A percentile compares a stretch with the other conserved stretches of the same genome.
Conservation (phyloP, 30 jellyfish, hydroid and myxozoan species). For the Aurelia coerulea region DNA sequence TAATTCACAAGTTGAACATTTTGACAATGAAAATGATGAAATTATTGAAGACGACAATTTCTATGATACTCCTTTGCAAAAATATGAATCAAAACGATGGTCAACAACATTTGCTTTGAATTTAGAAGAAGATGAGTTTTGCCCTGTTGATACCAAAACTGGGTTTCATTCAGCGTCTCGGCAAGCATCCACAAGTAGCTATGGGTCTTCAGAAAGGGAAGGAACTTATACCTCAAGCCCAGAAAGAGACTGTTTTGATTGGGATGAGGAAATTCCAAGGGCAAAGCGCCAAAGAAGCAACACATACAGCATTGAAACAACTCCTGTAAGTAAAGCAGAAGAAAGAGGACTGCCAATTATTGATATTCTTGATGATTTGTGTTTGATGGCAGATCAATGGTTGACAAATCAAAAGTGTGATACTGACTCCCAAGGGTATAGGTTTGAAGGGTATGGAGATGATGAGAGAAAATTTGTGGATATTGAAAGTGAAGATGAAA, state of each 20-base stretch:
- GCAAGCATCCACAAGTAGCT: conserved; percentile 15
- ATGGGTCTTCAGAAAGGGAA: conserved; percentile 3
- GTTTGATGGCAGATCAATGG: conserved; percentile 88
- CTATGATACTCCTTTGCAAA: conserved; percentile 39
- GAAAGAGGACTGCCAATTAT: conserved; percentile 90
- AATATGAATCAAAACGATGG: conserved; percentile 54
- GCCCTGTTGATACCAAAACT: conserved; percentile 17
- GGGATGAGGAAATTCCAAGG: conserved; percentile 7
- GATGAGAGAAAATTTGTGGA: not conserved
- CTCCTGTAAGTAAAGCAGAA: conserved; percentile 77
- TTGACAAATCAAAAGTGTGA: conserved; percentile 43
- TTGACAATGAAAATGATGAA: not conserved
- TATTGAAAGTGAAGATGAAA: conserved; percentile 48
- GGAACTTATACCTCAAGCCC: conserved; percentile 9
- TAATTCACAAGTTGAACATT: not conserved
- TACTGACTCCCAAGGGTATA: not conserved
- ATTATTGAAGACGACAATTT: conserved; percentile 18
- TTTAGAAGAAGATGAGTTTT: conserved; percentile 32
- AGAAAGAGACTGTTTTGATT: not conserved
- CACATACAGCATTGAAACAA: conserved; percentile 72
- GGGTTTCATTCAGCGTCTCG: conserved; percentile 22
- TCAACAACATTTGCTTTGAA: conserved; percentile 48
- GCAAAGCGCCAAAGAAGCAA: conserved; percentile 64
- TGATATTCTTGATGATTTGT: conserved; percentile 88
- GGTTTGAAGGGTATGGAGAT: not conserved